Base-by-base conservation (phyloP, 2,888 invertebrate genomes). In the Dicyrtoma fusca region DNA sequence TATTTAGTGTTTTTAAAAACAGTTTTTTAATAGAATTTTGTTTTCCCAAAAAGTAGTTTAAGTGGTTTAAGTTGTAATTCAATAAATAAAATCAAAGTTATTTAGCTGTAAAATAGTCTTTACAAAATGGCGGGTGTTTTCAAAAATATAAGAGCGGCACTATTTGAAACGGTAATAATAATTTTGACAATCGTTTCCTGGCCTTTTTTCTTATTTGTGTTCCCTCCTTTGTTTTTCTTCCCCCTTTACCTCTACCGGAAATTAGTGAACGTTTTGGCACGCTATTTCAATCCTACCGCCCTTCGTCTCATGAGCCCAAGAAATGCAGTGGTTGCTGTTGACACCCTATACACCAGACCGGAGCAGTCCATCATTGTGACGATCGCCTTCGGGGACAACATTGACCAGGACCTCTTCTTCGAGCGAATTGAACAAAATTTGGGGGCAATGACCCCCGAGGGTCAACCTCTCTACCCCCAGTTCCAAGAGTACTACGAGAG, bases 401-500 rank as follows among this genome's bases (percentile, higher is more conserved):
- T 68, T 0, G 45, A 55, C 17, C 57, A 11, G 14, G 25, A 34
- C 25, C 17, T 5, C 1, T n/a, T 21, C 23, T n/a, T 3, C n/a
- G 44, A 68, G n/a, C 8, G 13, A 6, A 1, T 44, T 5, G 23
- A 2, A 23, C 2, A 57, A 23, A 23, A 19, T 11, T 8, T 57
- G 34, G 8, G 34, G 34, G n/a, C n/a, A n/a, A 49, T 51, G 65
- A 57, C 23, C 19, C 19, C 11, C 8, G 26, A 13, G 34, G 26
- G n/a, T 13, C 26, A 10, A n/a, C n/a, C n/a, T n/a, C n/a, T 25
- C 10, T 68, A 44, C 23, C 77, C 77, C 8, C 75, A 77, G 55
- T 75, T 71, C 53, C 76, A 75, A 34, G 74, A 74, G 49, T 75
- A 73, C 51, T 77, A 70, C 65, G 14, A 53, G 0, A 64, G 65